A percentile compares a stretch with the other conserved stretches of the same genome.
These are phyloP conservation scores for Gobiocypris rarus DNA, from an alignment of 2,113 vertebrate genomes.

Conservation along the genomic window DNA sequence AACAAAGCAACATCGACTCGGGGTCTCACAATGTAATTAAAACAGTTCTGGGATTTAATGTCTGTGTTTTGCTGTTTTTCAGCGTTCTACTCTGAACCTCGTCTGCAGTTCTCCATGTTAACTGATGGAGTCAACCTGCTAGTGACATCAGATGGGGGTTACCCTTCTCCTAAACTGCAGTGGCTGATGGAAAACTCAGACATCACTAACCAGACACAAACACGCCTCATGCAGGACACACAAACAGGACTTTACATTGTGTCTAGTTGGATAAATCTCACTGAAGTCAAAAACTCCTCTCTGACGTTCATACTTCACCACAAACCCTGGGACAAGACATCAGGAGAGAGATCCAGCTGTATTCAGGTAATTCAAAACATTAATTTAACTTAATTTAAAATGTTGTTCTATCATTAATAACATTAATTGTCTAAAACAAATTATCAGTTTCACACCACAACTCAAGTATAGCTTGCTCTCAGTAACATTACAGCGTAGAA, in stretches of 20 bases:
- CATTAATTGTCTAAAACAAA: background rate
- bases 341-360: slow-evolving; percentile 53
- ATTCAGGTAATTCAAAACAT: slow-evolving; percentile 42
- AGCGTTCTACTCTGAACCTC: slow-evolving; percentile 62
- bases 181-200: slow-evolving; percentile 58
- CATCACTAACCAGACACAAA: slow-evolving; percentile 51
- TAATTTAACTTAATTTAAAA: slow-evolving; percentile 5
- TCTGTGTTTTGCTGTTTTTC: background rate
- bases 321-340: slow-evolving; percentile 54
- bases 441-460: no score
- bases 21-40: background rate
- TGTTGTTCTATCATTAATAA: background rate
- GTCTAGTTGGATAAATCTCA: slow-evolving; percentile 50
- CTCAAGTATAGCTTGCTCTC: no score
- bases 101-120: slow-evolving; percentile 40
- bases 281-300: slow-evolving; percentile 26
- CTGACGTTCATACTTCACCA: slow-evolving; percentile 59
- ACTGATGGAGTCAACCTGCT: slow-evolving; percentile 39
- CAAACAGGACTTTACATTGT: slow-evolving; percentile 53
- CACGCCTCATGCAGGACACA: slow-evolving; percentile 29
- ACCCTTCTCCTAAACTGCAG: slow-evolving; percentile 54
- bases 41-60: background rate
- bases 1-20: background rate
- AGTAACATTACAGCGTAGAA: no score
- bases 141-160: slow-evolving; percentile 58